Conservation (phyloP, 1,140 invertebrate species). For the Zaprionus tsacasi region DNA sequence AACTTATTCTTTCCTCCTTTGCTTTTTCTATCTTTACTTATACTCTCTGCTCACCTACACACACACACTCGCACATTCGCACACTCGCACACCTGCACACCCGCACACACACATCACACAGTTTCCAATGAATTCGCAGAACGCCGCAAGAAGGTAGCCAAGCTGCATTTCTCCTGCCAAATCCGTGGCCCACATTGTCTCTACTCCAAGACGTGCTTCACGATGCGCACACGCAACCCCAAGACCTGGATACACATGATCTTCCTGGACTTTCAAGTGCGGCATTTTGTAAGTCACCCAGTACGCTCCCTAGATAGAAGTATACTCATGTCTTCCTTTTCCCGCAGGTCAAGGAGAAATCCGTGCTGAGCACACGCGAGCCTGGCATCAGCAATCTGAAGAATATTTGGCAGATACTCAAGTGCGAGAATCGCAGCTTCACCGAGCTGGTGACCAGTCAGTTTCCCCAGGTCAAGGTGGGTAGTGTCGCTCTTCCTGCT, state of each 20-base stretch:
- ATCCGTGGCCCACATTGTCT: conserved; percentile 93
- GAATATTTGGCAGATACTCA: conserved; percentile 96
- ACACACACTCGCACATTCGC: conserved; percentile 20
- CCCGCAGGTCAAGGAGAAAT: conserved; percentile 89
- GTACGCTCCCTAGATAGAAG: neutral
- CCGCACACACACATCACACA: conserved; percentile 63
- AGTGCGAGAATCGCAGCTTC: conserved; percentile 95
- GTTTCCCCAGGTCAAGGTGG: conserved; percentile 93
- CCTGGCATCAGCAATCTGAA: conserved; percentile 92
- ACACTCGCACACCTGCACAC: conserved; percentile 46
- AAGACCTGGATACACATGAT: conserved; percentile 97
- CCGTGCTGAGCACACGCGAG: conserved; percentile 93
- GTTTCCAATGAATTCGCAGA: conserved; percentile 86
- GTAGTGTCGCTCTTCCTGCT: neutral
- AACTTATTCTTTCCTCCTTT: neutral
- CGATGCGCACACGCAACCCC: conserved; percentile 93
- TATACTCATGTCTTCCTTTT: neutral
- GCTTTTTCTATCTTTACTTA: conserved; percentile 21
- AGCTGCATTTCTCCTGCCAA: conserved; percentile 95
- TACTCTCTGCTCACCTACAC: neutral
- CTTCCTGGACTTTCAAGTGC: conserved; percentile 95
- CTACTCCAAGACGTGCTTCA: conserved; percentile 94
- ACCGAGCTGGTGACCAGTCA: conserved; percentile 95
- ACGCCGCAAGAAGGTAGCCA: conserved; percentile 93
- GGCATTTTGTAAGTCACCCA: conserved; percentile 74